Conservation (phyloP, 2,888 invertebrate genomes). For the Oligia latruncula region DNA sequence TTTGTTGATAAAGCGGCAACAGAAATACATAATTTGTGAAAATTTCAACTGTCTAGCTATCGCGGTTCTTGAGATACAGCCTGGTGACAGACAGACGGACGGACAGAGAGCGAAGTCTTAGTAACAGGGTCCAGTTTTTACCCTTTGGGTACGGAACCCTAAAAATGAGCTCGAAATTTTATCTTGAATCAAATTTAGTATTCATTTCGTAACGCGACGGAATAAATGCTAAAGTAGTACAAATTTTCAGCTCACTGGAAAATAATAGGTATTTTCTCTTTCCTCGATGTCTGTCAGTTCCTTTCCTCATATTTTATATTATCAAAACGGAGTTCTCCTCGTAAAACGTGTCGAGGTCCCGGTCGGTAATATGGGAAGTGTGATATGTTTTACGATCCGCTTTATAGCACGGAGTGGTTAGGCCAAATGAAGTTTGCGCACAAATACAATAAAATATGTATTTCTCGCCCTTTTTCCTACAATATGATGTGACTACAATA, state of each 20-base stretch:
- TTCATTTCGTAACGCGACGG: not conserved
- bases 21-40: too few relatives aligned
- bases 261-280: not conserved
- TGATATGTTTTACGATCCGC: conserved; percentile 58
- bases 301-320: not conserved
- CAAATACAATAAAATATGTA: conserved; percentile 55
- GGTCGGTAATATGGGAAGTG: conserved; percentile 41
- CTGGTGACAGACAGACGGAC: too few relatives aligned
- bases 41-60: too few relatives aligned
- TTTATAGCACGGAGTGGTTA: conserved; percentile 39
- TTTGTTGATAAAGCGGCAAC: too few relatives aligned
- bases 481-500: conserved; percentile 9
- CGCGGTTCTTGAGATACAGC: too few relatives aligned
- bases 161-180: too few relatives aligned
- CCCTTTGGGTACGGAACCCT: too few relatives aligned
- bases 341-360: conserved; percentile 7
- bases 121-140: too few relatives aligned
- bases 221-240: not conserved
- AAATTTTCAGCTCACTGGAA: too few relatives aligned
- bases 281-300: not conserved
- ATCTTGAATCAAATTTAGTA: not conserved
- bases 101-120: too few relatives aligned
- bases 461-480: conserved; percentile 18
- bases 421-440: conserved; percentile 56
- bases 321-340: conserved; percentile 5